phyloP scores from a whole-genome alignment of 2,797 vertebrate species.

The Heliangelus exortis region DNA sequence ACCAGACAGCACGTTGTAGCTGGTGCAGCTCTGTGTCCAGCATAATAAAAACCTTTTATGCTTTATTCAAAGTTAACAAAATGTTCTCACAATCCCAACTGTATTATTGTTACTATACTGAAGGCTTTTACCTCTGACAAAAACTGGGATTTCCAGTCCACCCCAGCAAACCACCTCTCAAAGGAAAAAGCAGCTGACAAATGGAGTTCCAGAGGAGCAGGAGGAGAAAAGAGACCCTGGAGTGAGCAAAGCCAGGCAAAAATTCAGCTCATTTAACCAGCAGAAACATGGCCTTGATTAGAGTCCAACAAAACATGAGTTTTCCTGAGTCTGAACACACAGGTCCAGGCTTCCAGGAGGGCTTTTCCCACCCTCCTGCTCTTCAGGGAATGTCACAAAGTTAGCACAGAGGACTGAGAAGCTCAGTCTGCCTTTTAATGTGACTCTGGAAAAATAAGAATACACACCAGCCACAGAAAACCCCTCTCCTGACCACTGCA shows the following conservation, averaged over 20 bases:
- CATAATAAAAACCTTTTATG: not conserved
- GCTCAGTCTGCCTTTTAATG: not conserved
- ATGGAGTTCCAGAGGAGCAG: not conserved
- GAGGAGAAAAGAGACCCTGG: not conserved
- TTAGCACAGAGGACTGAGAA: not conserved
- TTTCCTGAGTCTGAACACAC: not conserved
- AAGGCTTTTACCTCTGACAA: not conserved
- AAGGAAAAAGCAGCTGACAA: not conserved
- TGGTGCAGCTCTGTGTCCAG: not conserved
- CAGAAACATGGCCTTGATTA: not conserved
- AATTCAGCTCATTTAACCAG: not conserved
- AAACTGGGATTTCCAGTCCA: rapidly evolving
- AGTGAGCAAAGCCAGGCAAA: not conserved
- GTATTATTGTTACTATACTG: not conserved
- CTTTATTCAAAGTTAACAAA: not conserved
- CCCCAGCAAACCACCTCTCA: not conserved
- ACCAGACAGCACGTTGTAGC: not conserved
- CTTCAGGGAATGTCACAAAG: not conserved
- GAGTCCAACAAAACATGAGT: not conserved
- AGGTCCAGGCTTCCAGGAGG: not conserved
- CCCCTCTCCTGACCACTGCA: not conserved
- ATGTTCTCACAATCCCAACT: not conserved
- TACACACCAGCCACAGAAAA: not conserved
- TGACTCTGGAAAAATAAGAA: not conserved
- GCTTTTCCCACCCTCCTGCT: constrained; percentile 17